Evolutionary conservation across 2,888 invertebrate species (phyloP).

Genomic region (Amiota minor): DNA sequence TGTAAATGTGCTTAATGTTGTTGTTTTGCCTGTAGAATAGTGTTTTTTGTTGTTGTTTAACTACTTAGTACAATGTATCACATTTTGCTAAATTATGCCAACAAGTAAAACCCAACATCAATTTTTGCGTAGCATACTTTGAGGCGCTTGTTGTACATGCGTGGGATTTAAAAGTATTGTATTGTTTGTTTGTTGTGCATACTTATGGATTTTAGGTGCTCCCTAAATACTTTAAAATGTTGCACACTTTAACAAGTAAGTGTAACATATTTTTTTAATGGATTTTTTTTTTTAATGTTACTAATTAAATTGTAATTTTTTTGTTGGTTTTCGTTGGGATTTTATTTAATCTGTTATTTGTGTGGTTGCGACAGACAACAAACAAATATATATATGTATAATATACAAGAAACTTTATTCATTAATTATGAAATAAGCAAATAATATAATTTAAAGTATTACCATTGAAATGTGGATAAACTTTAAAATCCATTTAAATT

Average conservation of each 20-base stretch:
- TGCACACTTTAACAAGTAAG: conserved; percentile 5
- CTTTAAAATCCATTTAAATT: too few relatives aligned
- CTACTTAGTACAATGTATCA: conserved; percentile 30
- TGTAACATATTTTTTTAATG: conserved; percentile 8
- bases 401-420: neutral
- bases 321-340: neutral
- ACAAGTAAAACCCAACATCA: conserved; percentile 33
- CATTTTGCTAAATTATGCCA: conserved; percentile 27
- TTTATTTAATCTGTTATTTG: neutral
- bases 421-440: conserved; percentile 17
- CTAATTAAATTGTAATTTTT: conserved; percentile 26
- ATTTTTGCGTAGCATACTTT: conserved; percentile 24
- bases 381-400: neutral
- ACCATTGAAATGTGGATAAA: too few relatives aligned
- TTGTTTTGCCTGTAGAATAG: conserved; percentile 32
- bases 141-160: conserved; percentile 13
- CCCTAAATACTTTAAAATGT: conserved; percentile 19
- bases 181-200: conserved; percentile 32
- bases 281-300: conserved; percentile 11
- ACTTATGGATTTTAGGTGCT: conserved; percentile 9
- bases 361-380: neutral
- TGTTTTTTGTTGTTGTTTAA: conserved; percentile 33
- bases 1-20: conserved; percentile 25
- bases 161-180: conserved; percentile 54
- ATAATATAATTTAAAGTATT: neutral